Evolutionary conservation across 2,888 invertebrate genomes (phyloP).

Genomic region (Scaptomyza caliginosa): DNA sequence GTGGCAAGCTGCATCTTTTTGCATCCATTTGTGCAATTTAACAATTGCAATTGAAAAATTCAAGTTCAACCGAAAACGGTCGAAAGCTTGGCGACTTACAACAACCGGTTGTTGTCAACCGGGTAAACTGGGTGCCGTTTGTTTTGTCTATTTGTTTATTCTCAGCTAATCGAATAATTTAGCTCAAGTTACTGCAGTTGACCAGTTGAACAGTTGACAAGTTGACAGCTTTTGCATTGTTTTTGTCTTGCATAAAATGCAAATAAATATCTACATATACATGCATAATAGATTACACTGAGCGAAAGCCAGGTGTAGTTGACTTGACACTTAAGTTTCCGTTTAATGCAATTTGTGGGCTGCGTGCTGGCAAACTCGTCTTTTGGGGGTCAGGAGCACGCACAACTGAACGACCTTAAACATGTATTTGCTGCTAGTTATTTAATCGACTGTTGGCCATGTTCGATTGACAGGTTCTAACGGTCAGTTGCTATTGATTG

Average conservation of each 20-base stretch:
- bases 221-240: conserved; percentile 8
- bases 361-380: neutral
- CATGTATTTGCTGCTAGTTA: neutral
- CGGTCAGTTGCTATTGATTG: conserved; percentile 11
- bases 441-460: conserved; percentile 16
- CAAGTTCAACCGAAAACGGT: conserved; percentile 44
- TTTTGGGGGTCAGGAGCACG: conserved; percentile 22
- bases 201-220: conserved; percentile 9
- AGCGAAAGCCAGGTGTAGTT: no score
- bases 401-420: conserved; percentile 14
- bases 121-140: conserved; percentile 15
- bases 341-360: neutral
- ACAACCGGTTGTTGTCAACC: conserved; percentile 30
- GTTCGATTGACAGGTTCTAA: conserved; percentile 17
- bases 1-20: conserved; percentile 13
- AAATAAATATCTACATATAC: no score
- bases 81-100: conserved; percentile 7
- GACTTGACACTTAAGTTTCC: no score
- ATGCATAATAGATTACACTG: no score
- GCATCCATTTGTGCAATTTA: conserved; percentile 17
- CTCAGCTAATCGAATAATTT: conserved; percentile 68
- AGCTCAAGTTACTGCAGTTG: conserved; percentile 41
- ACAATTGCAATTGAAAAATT: conserved; percentile 35
- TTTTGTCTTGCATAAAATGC: neutral
- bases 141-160: neutral